Evolutionary conservation across 2,113 vertebrate species (phyloP), one percentile per base, ranked within the genome.

Genomic region (Cromileptes altivelis): DNA sequence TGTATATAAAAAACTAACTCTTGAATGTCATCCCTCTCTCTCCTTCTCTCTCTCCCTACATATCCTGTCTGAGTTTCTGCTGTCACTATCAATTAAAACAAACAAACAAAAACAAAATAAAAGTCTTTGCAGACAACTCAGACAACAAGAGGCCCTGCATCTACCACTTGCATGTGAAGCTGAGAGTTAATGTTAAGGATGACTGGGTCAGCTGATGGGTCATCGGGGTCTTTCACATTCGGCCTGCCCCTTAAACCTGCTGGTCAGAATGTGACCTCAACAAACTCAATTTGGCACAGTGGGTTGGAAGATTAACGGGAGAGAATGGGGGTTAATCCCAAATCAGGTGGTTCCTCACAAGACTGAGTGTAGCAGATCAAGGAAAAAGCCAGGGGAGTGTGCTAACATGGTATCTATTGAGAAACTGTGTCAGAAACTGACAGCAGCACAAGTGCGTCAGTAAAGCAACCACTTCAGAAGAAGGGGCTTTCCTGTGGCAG

Each of bases 291-390:
- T 83, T 40, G 80, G 70, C 86, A 80, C 73, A 68, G 75, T 15
- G 42, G 81, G 83, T 80, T 70, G 69, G 4, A 65, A 71, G 82
- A 78, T 88, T 81, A 89, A 89, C 63, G 52, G 53, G 70, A 10
- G 68, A 47, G 68, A 30, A 78, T 37, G 67, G 77, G 75, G 86
- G 83, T 90, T 96, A 96, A 97, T 96, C 96, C 93, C 61, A 85
- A 55, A 49, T 96, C 96, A 96, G 94, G 94, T 96, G 97, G 95
- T 91, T 92, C 81, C 94, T 97, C 95, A 96, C 94, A 96, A 96
- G 96, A 91, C 92, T 85, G 83, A 82, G 90, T 55, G n/a, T 68
- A 80, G 21, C 82, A 92, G 87, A 90, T 68, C 78, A 61, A 60
- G 75, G 70, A 30, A 27, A 72, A 71, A 80, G 45, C 52, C 52